Conservation (phyloP, 2,113 vertebrate species). For the Marcusenius ussheri region DNA sequence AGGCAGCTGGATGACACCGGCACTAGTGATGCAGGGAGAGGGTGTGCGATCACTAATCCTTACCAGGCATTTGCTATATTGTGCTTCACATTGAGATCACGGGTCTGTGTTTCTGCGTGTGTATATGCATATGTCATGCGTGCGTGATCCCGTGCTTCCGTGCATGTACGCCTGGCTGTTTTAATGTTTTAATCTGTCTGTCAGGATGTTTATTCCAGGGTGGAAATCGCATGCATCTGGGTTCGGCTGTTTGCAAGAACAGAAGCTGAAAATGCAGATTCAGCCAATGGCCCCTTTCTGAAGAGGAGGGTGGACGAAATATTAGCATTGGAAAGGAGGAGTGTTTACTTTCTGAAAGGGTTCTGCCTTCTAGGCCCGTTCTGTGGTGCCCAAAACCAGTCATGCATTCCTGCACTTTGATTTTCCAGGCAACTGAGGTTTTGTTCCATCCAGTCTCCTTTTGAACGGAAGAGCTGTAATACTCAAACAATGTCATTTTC, state of each 20-base stretch:
- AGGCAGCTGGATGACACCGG: not conserved
- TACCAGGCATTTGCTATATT: not conserved
- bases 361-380: not conserved
- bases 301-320: not conserved
- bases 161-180: not conserved
- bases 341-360: conserved; percentile 6
- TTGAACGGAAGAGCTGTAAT: not conserved
- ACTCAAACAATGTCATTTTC: not conserved
- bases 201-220: not conserved
- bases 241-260: not conserved
- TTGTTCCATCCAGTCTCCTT: not conserved
- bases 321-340: not conserved
- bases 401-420: not conserved
- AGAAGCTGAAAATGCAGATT: not conserved
- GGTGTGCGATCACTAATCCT: not conserved
- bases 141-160: not conserved
- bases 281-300: not conserved
- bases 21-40: not conserved
- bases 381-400: conserved; percentile 1
- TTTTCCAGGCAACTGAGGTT: conserved; percentile 4
- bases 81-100: not conserved
- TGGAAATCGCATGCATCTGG: not conserved
- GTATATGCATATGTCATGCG: not conserved
- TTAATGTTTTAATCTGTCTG: not conserved
- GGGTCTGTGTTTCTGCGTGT: not conserved